A percentile compares a stretch with the other conserved stretches of the same genome.
These are phyloP conservation scores for Caenorhabditis virilis DNA, from an alignment of 2,888 invertebrate genomes.

Conservation along the genomic window DNA sequence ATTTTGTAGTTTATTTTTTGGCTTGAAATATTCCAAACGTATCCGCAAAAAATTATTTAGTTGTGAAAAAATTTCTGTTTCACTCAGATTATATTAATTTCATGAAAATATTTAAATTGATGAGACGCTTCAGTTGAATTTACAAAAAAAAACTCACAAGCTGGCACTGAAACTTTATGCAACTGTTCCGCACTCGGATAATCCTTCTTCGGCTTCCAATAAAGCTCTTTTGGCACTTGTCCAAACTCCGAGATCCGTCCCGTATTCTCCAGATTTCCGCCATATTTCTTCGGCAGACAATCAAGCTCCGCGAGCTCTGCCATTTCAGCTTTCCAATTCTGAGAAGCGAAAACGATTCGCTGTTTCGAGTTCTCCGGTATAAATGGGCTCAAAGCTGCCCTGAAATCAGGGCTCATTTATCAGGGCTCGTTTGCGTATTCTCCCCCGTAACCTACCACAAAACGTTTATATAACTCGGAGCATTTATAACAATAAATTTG, in stretches of 20 bases:
- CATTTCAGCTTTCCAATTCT: slow-evolving; percentile 49
- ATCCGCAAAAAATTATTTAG: too few species aligned
- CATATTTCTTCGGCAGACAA: slow-evolving; percentile 53
- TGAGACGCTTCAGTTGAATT: not conserved
- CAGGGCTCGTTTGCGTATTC: too few species aligned
- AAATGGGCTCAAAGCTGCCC: slow-evolving; percentile 42
- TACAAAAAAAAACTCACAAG: slow-evolving; percentile 23
- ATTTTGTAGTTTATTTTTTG: too few species aligned
- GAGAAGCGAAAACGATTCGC: slow-evolving; percentile 39
- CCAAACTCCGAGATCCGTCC: slow-evolving; percentile 22
- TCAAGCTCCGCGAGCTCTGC: slow-evolving; percentile 41
- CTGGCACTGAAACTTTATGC: slow-evolving; percentile 46
- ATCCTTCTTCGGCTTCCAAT: slow-evolving; percentile 44
- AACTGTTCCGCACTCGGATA: slow-evolving; percentile 43
- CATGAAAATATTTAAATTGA: too few species aligned
- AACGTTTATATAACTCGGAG: slow-evolving; percentile 52
- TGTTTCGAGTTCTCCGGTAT: slow-evolving; percentile 44
- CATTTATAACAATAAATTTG: slow-evolving; percentile 55
- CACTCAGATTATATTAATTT: too few species aligned
- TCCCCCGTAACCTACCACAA: slow-evolving; percentile 28
- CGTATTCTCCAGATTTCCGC: slow-evolving; percentile 48
- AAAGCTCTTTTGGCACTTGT: slow-evolving; percentile 47
- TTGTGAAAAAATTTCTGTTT: too few species aligned
- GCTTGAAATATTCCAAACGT: too few species aligned
- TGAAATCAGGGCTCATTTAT: too few species aligned